phyloP scores from a whole-genome alignment of 2,888 invertebrate genomes.

The Cryptocephalus moraei region DNA sequence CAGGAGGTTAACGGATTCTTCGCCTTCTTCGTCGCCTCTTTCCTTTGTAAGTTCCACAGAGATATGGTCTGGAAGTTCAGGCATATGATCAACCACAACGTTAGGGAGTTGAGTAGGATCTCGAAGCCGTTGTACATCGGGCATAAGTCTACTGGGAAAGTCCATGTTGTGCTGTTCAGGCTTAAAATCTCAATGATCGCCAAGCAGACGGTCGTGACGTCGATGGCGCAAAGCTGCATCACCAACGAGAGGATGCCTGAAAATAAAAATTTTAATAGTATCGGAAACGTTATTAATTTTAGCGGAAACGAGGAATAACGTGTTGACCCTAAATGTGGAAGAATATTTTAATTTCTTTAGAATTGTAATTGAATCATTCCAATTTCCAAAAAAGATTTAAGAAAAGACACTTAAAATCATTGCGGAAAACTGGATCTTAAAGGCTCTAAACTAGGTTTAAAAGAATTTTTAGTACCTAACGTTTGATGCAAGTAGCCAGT shows the following conservation, averaged over 20 bases:
- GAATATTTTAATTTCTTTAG: no score
- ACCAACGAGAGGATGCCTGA: conserved; percentile 43
- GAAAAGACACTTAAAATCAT: no score
- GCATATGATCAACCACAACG: conserved; percentile 45
- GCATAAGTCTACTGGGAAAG: conserved; percentile 42
- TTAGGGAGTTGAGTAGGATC: conserved; percentile 46
- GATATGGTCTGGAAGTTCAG: conserved; percentile 49
- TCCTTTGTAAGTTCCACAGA: conserved; percentile 43
- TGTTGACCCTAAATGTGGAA: no score
- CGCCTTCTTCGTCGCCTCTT: conserved; percentile 31
- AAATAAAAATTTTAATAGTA: conserved; percentile 27
- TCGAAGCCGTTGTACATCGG: conserved; percentile 45
- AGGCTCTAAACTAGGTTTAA: no score
- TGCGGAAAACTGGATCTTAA: no score
- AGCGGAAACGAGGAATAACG: no score
- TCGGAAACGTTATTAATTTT: no score
- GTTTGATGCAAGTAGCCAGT: no score
- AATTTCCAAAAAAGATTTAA: no score
- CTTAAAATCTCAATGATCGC: conserved; percentile 45
- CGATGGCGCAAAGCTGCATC: conserved; percentile 45
- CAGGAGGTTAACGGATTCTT: conserved; percentile 29
- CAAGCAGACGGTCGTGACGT: conserved; percentile 40
- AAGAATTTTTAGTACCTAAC: no score
- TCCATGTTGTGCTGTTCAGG: conserved; percentile 43
- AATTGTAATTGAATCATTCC: no score